Evolutionary conservation across 2,888 invertebrate species (phyloP).

Genomic region (Cantharis flavilabris): DNA sequence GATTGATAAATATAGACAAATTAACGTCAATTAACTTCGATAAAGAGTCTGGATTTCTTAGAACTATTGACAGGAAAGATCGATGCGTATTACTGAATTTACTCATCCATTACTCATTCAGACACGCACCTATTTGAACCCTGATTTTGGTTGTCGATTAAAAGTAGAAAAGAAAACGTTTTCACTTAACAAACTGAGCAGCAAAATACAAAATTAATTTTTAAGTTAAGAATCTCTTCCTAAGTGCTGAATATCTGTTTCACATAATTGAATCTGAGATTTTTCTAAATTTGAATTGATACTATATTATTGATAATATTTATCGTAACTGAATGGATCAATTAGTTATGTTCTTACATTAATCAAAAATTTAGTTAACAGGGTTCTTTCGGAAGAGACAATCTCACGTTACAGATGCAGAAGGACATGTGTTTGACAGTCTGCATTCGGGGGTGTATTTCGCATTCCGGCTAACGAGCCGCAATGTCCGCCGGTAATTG

Average conservation of each 20-base stretch:
- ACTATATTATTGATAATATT: background rate
- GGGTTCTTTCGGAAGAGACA: conserved; percentile 11
- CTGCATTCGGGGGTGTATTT: conserved; percentile 42
- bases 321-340: background rate
- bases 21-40: conserved; percentile 48
- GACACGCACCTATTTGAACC: conserved; percentile 18
- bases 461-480: conserved; percentile 46
- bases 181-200: conserved; percentile 1
- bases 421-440: conserved; percentile 44
- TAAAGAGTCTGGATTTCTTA: conserved; percentile 43
- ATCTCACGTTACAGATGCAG: conserved; percentile 30
- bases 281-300: background rate
- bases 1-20: conserved; percentile 49
- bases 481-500: conserved; percentile 45
- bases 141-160: conserved; percentile 24
- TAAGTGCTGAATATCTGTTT: background rate
- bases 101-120: conserved; percentile 43
- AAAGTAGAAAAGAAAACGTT: conserved; percentile 4
- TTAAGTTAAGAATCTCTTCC: background rate
- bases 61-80: conserved; percentile 46
- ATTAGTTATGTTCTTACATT: background rate
- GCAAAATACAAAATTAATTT: background rate
- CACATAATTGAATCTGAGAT: background rate
- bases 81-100: conserved; percentile 44
- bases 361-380: background rate